Percentiles rank a stretch among this genome's conserved stretches.
Evolutionary conservation across 2,797 vertebrate genomes (phyloP).

Genomic region (Erpetoichthys calabaricus): DNA sequence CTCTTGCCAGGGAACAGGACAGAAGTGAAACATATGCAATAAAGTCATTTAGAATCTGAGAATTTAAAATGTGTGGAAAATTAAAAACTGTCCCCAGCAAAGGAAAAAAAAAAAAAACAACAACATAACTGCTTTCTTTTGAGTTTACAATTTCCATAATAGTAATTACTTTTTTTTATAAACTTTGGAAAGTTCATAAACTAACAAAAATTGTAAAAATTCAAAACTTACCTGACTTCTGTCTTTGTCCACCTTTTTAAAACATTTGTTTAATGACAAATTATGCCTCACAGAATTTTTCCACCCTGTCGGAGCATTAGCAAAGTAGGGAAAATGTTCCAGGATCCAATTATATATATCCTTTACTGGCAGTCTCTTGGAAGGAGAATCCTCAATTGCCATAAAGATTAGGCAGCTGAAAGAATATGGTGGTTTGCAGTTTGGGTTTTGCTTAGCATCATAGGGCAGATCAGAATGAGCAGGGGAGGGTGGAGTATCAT

Average conservation of each 20-base stretch:
- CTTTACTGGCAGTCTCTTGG: slow-evolving; percentile 88
- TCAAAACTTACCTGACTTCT: slow-evolving; percentile 76
- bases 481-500: slow-evolving; percentile 67
- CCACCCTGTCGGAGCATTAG: slow-evolving; percentile 92
- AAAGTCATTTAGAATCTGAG: too few relatives aligned
- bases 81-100: too few relatives aligned
- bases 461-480: slow-evolving; percentile 75
- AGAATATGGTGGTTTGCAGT: slow-evolving; percentile 88
- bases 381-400: slow-evolving; percentile 90
- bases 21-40: too few relatives aligned
- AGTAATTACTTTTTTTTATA: background rate
- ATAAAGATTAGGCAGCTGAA: slow-evolving; percentile 98
- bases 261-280: slow-evolving; percentile 92
- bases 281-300: slow-evolving; percentile 97
- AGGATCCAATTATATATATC: slow-evolving; percentile 98
- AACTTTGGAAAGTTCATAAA: background rate
- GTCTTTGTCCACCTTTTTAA: slow-evolving; percentile 98
- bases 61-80: too few relatives aligned
- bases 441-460: slow-evolving; percentile 77
- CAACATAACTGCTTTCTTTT: too few relatives aligned
- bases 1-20: too few relatives aligned
- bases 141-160: background rate
- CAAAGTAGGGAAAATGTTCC: slow-evolving; percentile 95
- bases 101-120: too few relatives aligned
- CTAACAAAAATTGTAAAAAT: slow-evolving; percentile 10